Base-by-base conservation (phyloP, 1,140 invertebrate genomes). In the Elymnias hypermnestra region DNA sequence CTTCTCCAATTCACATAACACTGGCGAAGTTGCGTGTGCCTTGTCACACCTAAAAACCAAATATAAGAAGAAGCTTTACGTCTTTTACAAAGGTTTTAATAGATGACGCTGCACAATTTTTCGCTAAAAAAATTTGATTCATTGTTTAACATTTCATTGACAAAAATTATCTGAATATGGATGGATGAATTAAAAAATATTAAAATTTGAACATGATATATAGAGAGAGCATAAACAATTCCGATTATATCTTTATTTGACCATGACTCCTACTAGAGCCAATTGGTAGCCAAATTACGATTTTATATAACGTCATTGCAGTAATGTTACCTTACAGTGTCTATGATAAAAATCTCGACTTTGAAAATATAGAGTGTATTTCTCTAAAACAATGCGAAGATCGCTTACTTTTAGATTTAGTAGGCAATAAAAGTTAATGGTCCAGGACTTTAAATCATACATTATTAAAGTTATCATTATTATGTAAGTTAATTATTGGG, bases 341-440 rank as follows among this genome's bases (percentile, higher is more conserved):
- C 33, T 26, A 18, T 22, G 47, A 50, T 50, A 37, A 43, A 15
- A 28, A 50, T 50, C 47, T 37, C 5, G 3, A 36, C 17, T 8
- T 37, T 25, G 40, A 23, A 41, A 50, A 29, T 42, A 18, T 28
- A 13, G 31, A 41, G 31, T 37, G 45, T 35, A 29, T 48, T 48
- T 40, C 22, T 41, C 21, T 41, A 41, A 39, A 41, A 36, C 38
- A 41, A 41, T 49, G 41, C 40, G 22, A 41, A 33, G 29, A 33
- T 33, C 4, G 40, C 12, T 43, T 43, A 40, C 38, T 21, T 45
- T 19, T 17, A 33, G 28, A 45, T 44, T 52, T 52, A 45, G 26
- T 44, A 33, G 42, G 49, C 42, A 52, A 52, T 52, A 52, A 52
- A 52, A 52, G 43, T 52, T 52, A 52, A 52, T 52, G 49, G 26